These are phyloP conservation scores for Falco biarmicus DNA, from an alignment of 2,797 vertebrate genomes.

Conservation along the genomic window DNA sequence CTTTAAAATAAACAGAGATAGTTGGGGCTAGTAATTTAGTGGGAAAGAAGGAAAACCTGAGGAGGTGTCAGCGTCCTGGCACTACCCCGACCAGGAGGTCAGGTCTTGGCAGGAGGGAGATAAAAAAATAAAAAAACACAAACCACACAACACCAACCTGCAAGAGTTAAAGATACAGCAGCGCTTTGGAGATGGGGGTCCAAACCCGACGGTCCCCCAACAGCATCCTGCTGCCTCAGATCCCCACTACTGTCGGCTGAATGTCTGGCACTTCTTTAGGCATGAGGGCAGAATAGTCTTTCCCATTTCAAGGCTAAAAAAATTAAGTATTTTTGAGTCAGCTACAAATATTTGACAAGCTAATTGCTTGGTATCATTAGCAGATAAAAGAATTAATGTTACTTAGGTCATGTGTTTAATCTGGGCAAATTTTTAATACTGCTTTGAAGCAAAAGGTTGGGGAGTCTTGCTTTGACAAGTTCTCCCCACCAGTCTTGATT, in stretches of 20 bases:
- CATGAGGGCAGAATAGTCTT: not conserved
- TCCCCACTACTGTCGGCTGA: not conserved
- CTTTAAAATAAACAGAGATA: not conserved
- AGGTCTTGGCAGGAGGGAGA: rapidly evolving
- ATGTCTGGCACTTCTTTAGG: not conserved
- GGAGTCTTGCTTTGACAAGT: not conserved
- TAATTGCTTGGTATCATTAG: not conserved
- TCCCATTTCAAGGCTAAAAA: not conserved
- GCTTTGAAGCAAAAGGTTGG: not conserved
- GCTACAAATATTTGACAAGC: not conserved
- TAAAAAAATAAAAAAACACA: not conserved
- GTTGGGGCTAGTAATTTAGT: not conserved
- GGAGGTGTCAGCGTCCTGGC: not conserved
- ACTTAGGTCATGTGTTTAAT: not conserved
- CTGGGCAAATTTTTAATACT: not conserved
- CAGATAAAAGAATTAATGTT: not conserved
- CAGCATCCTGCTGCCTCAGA: not conserved
- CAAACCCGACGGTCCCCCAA: not conserved
- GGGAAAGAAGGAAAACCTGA: not conserved
- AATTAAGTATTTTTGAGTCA: not conserved
- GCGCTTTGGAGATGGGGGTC: not conserved
- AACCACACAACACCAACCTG: not conserved
- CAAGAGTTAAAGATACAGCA: not conserved
- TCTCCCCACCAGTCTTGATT: not conserved
- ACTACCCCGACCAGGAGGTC: not conserved